Base-by-base conservation (phyloP, 2,888 invertebrate genomes). In the Oxycera nigricornis region DNA sequence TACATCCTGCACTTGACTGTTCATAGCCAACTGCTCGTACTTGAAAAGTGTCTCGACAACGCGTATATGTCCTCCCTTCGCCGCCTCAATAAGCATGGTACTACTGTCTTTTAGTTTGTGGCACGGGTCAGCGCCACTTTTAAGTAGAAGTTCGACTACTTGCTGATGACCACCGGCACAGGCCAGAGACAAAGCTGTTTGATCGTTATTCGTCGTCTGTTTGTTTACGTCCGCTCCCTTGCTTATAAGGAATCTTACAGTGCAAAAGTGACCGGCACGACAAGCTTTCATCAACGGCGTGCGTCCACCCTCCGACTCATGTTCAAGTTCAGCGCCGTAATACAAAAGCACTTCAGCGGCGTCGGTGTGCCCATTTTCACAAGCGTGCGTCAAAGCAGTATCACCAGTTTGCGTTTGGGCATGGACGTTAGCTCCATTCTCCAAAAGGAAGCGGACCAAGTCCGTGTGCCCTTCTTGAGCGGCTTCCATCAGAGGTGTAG, bases 201-300 rank as follows among this genome's bases (percentile, higher is more conserved):
- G 97, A 87, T 99, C 98, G 85, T 97, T 97, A 85, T 93, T 94
- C 76, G 94, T 94, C 7, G 97, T 95, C 87, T 94, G 92, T 78
- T 91, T 89, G 81, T 95, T 93, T n/a, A 94, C 92, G 84, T 94
- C 91, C 22, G 94, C 94, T 77, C 91, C 91, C 84, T 96, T 95
- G 74, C 92, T 91, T 79, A 98, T 92, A 77, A 99, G 91, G 88
- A 96, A 97, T 88, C 97, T 95, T 79, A 98, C 97, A 78, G 98
- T 97, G 86, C 96, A 96, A 73, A 95, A 87, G 86, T 98, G 97
- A 0, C 98, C 98, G 17, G 97, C 96, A 79, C 98, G 91, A 79
- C 97, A 96, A 28, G 98, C 98, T 87, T 98, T 98, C 98, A 99
- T 98, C 82, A 99, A 87, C 62, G 98, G 97, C 77, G 98, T 99